These are phyloP conservation scores for Belonocnema kinseyi DNA, from an alignment of 1,140 invertebrate species.

Conservation along the genomic window DNA sequence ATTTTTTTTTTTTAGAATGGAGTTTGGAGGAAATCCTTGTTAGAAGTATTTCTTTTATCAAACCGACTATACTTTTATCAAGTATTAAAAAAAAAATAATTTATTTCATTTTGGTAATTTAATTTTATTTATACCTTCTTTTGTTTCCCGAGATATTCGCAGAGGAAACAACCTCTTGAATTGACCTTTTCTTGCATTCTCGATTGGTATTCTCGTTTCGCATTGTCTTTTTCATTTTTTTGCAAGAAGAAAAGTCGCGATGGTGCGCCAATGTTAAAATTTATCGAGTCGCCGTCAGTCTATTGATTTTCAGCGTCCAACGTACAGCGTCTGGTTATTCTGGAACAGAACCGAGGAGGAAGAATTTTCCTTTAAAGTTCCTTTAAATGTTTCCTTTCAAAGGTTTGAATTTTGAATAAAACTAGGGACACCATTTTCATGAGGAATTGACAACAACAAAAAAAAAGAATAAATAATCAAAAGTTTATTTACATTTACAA, in stretches of 20 bases:
- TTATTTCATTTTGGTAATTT: slow-evolving; percentile 10
- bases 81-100: neutral
- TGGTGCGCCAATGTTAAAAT: slow-evolving; percentile 35
- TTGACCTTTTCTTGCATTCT: slow-evolving; percentile 26
- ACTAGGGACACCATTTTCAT: neutral
- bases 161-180: slow-evolving; percentile 29
- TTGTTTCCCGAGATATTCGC: slow-evolving; percentile 34
- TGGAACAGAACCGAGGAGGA: slow-evolving; percentile 30
- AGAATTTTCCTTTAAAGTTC: slow-evolving; percentile 26
- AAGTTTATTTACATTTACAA: no score
- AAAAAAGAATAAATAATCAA: neutral
- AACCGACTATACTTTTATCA: no score
- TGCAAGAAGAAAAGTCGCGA: slow-evolving; percentile 31
- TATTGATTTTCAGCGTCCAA: slow-evolving; percentile 30
- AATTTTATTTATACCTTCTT: slow-evolving; percentile 33
- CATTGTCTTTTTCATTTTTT: slow-evolving; percentile 37
- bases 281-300: slow-evolving; percentile 35
- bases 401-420: neutral
- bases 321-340: slow-evolving; percentile 21
- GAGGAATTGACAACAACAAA: neutral
- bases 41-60: slow-evolving; percentile 5
- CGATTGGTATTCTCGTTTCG: slow-evolving; percentile 30
- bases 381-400: neutral
- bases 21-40: slow-evolving; percentile 43
- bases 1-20: slow-evolving; percentile 38